Conservation (phyloP, 2,113 vertebrate species). For the Chaetodon trifascialis region DNA sequence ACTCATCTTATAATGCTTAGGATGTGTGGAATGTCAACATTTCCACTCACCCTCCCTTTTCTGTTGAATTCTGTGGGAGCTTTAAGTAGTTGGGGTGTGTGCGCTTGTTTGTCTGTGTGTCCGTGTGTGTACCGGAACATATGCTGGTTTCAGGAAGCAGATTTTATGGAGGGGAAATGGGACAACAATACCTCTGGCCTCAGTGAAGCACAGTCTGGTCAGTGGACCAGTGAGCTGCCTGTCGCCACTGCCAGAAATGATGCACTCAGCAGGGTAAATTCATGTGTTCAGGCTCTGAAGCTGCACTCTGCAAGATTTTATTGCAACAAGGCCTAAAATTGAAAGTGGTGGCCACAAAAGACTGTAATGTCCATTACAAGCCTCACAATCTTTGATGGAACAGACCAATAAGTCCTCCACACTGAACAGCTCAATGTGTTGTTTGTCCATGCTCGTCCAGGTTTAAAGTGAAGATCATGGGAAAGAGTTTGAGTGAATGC, state of each 20-base stretch:
- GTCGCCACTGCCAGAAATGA: conserved; percentile 31
- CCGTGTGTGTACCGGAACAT: conserved; percentile 33
- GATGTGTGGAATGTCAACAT: conserved; percentile 67
- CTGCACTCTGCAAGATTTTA: conserved; percentile 12
- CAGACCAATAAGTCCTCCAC: background rate
- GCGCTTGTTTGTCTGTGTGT: background rate
- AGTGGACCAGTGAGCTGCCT: conserved; percentile 12
- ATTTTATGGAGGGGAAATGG: conserved; percentile 53
- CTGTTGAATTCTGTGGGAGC: conserved; percentile 13
- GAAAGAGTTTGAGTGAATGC: background rate
- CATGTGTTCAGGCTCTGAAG: background rate
- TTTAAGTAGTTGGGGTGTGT: conserved; percentile 8
- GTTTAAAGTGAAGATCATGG: background rate
- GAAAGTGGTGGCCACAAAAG: background rate
- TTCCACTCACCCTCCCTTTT: conserved; percentile 33
- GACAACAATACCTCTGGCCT: conserved; percentile 73
- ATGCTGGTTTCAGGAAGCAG: conserved; percentile 65
- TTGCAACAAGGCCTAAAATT: conserved; percentile 1
- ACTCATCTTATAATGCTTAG: conserved; percentile 29
- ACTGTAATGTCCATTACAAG: background rate
- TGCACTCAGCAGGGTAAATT: conserved; percentile 10
- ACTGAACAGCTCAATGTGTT: background rate
- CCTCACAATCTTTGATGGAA: background rate
- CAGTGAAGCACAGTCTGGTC: conserved; percentile 13
- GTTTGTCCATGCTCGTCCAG: no score